phyloP scores from a whole-genome alignment of 2,113 vertebrate species.

The Microtus oregoni region DNA sequence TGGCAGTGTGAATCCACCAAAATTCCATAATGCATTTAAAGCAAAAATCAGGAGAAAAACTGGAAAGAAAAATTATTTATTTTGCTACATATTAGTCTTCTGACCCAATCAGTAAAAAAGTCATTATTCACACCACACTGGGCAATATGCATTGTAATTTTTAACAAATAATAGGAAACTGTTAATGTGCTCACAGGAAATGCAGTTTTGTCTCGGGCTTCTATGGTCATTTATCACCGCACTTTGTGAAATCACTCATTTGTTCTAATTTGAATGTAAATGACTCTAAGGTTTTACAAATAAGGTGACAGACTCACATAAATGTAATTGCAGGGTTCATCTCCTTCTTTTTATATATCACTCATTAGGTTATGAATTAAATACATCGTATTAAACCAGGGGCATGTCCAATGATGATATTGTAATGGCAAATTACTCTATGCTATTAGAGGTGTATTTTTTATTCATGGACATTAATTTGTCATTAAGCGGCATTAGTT shows the following conservation, averaged over 20 bases:
- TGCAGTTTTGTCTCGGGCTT: slow-evolving; percentile 88
- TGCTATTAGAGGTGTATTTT: slow-evolving; percentile 94
- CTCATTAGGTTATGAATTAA: slow-evolving; percentile 96
- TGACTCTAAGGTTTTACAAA: slow-evolving; percentile 95
- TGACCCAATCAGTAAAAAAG: slow-evolving; percentile 92
- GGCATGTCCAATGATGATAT: slow-evolving; percentile 95
- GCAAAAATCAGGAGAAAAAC: slow-evolving; percentile 79
- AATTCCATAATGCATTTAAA: slow-evolving; percentile 77
- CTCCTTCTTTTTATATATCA: slow-evolving; percentile 94
- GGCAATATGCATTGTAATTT: slow-evolving; percentile 92
- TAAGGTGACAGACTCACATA: slow-evolving; percentile 95
- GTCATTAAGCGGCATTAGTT: slow-evolving; percentile 94
- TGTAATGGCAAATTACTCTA: slow-evolving; percentile 95
- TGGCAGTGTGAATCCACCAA: slow-evolving; percentile 88
- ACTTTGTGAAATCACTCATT: slow-evolving; percentile 94
- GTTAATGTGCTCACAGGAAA: slow-evolving; percentile 91
- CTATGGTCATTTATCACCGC: slow-evolving; percentile 91
- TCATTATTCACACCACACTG: slow-evolving; percentile 92
- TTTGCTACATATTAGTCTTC: slow-evolving; percentile 90
- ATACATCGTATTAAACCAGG: slow-evolving; percentile 95
- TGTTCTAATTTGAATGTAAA: slow-evolving; percentile 95
- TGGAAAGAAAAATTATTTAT: slow-evolving; percentile 91
- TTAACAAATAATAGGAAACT: slow-evolving; percentile 92
- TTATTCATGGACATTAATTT: slow-evolving; percentile 95
- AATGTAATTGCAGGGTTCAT: slow-evolving; percentile 94